Evolutionary conservation across 2,888 invertebrate species (phyloP).

Genomic region (Apocheima hispidaria): DNA sequence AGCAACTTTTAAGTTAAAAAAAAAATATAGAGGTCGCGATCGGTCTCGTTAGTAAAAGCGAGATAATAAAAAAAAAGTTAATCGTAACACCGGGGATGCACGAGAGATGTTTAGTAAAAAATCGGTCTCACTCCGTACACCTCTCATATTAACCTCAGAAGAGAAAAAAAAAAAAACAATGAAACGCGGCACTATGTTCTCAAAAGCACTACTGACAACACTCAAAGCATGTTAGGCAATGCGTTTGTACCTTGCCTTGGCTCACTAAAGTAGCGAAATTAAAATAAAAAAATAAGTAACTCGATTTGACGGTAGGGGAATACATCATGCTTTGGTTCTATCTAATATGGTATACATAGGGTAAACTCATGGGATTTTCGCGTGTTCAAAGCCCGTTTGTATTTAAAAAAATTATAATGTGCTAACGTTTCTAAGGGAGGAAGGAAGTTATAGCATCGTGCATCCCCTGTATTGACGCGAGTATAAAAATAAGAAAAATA

Average conservation of each 20-base stretch:
- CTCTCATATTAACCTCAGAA: slow-evolving; percentile 72
- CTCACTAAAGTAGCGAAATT: slow-evolving; percentile 60
- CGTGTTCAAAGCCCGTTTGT: slow-evolving; percentile 49
- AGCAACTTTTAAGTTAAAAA: slow-evolving; percentile 51
- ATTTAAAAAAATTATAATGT: slow-evolving; percentile 43
- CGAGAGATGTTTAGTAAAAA: slow-evolving; percentile 62
- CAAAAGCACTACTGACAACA: slow-evolving; percentile 77
- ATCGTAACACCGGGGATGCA: slow-evolving; percentile 83
- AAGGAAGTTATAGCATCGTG: slow-evolving; percentile 83
- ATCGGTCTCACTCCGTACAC: slow-evolving; percentile 65
- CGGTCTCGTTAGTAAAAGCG: slow-evolving; percentile 82
- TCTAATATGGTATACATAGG: slow-evolving; percentile 43
- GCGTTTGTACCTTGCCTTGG: slow-evolving; percentile 60
- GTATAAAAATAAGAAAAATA: slow-evolving; percentile 64
- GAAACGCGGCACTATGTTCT: slow-evolving; percentile 54
- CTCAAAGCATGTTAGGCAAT: slow-evolving; percentile 75
- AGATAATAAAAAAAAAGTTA: slow-evolving; percentile 71
- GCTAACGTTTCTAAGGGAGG: slow-evolving; percentile 65
- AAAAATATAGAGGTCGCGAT: slow-evolving; percentile 63
- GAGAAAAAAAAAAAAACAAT: slow-evolving; percentile 39
- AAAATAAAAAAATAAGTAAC: slow-evolving; percentile 59
- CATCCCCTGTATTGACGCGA: slow-evolving; percentile 85
- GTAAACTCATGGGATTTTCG: slow-evolving; percentile 41
- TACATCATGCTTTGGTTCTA: slow-evolving; percentile 74
- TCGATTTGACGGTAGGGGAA: slow-evolving; percentile 61